Conservation (phyloP, 2,888 invertebrate genomes). For the Temnothorax rugatulus region DNA sequence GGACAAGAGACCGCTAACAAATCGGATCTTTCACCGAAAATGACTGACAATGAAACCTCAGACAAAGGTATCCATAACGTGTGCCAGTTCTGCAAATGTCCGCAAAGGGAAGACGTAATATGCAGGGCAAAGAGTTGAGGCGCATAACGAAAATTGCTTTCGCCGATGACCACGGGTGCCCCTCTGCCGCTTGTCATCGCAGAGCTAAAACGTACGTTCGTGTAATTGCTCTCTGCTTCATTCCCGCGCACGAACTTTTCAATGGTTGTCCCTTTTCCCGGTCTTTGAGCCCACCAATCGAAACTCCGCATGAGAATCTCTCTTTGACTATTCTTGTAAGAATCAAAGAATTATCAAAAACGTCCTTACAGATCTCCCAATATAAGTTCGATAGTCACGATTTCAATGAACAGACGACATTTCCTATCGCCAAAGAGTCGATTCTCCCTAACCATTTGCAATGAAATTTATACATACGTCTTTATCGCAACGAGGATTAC, state of each 20-base stretch:
- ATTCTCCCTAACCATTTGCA: not conserved
- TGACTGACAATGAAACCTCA: not conserved
- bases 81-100: constrained; percentile 5
- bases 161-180: constrained; percentile 16
- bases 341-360: not conserved
- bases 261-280: not conserved
- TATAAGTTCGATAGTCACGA: not conserved
- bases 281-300: not conserved
- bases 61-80: not conserved
- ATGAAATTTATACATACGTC: not conserved
- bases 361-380: not conserved
- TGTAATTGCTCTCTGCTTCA: constrained; percentile 19
- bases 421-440: not conserved
- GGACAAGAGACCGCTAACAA: not conserved
- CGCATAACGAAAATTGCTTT: constrained; percentile 25
- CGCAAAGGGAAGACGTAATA: constrained; percentile 3
- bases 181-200: not conserved
- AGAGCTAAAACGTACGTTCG: constrained; percentile 19
- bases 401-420: not conserved
- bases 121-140: constrained; percentile 1
- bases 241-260: not conserved
- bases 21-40: not conserved
- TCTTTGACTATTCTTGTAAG: not conserved
- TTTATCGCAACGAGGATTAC: not conserved
- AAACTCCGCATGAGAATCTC: not conserved